Conservation (phyloP, 2,113 vertebrate genomes). For the Cyanocitta stelleri region DNA sequence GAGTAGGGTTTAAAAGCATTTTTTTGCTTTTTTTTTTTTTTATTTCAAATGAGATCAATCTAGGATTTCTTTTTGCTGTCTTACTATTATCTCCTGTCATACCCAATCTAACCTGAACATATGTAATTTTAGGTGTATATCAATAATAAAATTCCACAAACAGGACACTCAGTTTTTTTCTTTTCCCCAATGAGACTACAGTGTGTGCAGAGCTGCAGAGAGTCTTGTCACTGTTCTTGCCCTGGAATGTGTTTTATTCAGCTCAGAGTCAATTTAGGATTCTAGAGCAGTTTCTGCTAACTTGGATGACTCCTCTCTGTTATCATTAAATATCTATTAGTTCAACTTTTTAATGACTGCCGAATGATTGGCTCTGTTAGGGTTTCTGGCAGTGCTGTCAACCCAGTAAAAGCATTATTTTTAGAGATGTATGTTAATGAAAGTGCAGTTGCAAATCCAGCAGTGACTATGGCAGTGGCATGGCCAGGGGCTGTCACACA, state of each 20-base stretch:
- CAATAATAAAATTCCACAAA: constrained; percentile 36
- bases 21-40: background rate
- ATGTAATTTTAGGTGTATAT: constrained; percentile 11
- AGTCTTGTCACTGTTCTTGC: constrained; percentile 21
- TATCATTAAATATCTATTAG: constrained; percentile 37
- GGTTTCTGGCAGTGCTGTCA: background rate
- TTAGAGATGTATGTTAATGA: constrained; percentile 5
- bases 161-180: constrained; percentile 16
- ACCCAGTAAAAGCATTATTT: constrained; percentile 28
- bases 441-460: background rate
- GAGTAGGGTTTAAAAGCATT: constrained; percentile 46
- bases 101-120: constrained; percentile 30
- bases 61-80: constrained; percentile 50
- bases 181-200: background rate
- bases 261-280: constrained; percentile 8
- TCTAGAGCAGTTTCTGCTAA: constrained; percentile 35
- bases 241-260: constrained; percentile 44
- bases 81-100: constrained; percentile 54
- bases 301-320: constrained; percentile 5
- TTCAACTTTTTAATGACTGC: constrained; percentile 23
- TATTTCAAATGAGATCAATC: background rate
- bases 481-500: background rate
- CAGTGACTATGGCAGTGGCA: constrained; percentile 6
- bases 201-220: background rate
- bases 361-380: background rate